Conservation (phyloP, 2,888 invertebrate species). For the Chymomyza fuscimana region DNA sequence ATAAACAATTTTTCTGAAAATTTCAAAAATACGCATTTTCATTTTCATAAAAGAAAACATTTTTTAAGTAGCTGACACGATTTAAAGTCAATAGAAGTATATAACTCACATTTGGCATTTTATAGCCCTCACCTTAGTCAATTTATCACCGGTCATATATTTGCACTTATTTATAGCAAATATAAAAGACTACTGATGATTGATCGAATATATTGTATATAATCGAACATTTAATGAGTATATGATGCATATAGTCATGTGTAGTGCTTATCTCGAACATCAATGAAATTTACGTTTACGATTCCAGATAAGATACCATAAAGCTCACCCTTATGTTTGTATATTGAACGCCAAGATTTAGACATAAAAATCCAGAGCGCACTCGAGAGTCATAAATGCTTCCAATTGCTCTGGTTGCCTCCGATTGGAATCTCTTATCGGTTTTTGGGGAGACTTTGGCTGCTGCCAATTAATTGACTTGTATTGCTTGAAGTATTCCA, state of each 20-base stretch:
- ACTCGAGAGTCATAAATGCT: not conserved
- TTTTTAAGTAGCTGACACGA: not conserved
- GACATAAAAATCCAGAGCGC: slow-evolving; percentile 13
- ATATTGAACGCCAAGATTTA: slow-evolving; percentile 21
- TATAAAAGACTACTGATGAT: slow-evolving; percentile 59
- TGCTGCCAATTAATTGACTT: slow-evolving; percentile 52
- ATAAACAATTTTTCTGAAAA: no score
- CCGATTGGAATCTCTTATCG: slow-evolving; percentile 8
- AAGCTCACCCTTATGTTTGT: not conserved
- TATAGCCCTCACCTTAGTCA: not conserved
- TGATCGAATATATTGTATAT: slow-evolving; percentile 40
- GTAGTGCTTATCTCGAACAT: slow-evolving; percentile 43
- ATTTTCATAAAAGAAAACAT: not conserved
- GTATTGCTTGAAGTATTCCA: slow-evolving; percentile 35
- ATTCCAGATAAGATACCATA: slow-evolving; percentile 26
- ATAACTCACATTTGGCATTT: not conserved
- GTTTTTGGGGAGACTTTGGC: slow-evolving; percentile 7
- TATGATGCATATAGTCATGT: not conserved
- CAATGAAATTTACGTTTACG: slow-evolving; percentile 21
- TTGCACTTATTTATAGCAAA: slow-evolving; percentile 60
- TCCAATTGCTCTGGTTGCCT: not conserved
- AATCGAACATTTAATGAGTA: no score
- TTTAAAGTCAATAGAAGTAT: not conserved
- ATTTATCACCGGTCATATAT: slow-evolving; percentile 57
- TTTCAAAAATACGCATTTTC: no score